Evolutionary conservation across 2,797 vertebrate genomes (phyloP).

Genomic region (Atherinosoma microstoma): DNA sequence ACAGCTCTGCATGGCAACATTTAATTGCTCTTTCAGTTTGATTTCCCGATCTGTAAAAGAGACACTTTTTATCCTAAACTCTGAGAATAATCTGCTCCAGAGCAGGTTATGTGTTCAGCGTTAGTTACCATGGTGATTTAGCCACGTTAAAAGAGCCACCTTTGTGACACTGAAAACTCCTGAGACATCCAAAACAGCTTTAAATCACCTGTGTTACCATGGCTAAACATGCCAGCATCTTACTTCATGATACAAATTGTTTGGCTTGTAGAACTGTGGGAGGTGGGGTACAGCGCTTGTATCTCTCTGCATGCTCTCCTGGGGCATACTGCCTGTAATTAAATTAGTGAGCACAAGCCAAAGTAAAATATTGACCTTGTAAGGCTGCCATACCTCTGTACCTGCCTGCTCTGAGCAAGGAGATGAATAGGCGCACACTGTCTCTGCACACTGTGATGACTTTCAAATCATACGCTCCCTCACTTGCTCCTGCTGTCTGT

Average conservation of each 20-base stretch:
- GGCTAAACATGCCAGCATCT: constrained; percentile 47
- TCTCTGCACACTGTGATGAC: constrained; percentile 34
- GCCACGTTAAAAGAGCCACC: not conserved
- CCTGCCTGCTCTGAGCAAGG: constrained; percentile 54
- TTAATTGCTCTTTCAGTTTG: no score
- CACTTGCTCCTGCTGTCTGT: constrained; percentile 57
- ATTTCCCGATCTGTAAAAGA: no score
- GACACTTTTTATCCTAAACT: no score
- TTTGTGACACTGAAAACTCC: not conserved
- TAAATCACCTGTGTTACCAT: constrained; percentile 16
- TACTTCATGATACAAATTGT: constrained; percentile 65
- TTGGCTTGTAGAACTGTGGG: constrained; percentile 56
- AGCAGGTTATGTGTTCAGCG: not conserved
- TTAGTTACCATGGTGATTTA: no score
- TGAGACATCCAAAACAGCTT: constrained; percentile 35
- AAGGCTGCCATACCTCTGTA: constrained; percentile 70
- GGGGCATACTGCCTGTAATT: constrained; percentile 73
- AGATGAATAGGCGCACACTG: constrained; percentile 61
- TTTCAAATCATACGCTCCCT: constrained; percentile 45
- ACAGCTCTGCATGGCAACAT: no score
- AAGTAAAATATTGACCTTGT: constrained; percentile 86
- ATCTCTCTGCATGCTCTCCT: constrained; percentile 58
- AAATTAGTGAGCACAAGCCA: constrained; percentile 77
- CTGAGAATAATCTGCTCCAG: not conserved
- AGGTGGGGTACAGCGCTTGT: constrained; percentile 21